A percentile compares a stretch with the other conserved stretches of the same genome.
Conservation (phyloP, 1,140 invertebrate genomes). For the Zophobas atratus region DNA sequence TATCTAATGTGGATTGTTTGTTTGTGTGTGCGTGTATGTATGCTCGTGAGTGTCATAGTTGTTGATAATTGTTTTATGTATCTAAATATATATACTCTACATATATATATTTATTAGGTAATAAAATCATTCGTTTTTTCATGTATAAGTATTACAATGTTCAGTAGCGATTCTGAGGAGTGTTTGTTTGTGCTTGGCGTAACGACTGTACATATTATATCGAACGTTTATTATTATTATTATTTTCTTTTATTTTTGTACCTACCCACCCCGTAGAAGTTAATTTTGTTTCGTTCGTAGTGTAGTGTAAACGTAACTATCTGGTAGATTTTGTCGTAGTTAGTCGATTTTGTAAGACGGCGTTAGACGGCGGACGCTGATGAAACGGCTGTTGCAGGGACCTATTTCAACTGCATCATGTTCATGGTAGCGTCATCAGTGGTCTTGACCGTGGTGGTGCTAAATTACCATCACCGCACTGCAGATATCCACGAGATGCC, state of each 20-base stretch:
- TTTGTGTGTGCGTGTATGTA: constrained; percentile 57
- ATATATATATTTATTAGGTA: constrained; percentile 17
- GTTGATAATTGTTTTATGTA: constrained; percentile 33
- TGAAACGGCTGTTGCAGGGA: constrained; percentile 77
- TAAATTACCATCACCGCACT: constrained; percentile 98
- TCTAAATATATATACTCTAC: background rate
- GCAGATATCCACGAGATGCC: constrained; percentile 98
- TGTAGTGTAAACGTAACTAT: constrained; percentile 39
- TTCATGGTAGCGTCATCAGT: constrained; percentile 99
- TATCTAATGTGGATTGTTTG: constrained; percentile 57
- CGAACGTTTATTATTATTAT: constrained; percentile 46
- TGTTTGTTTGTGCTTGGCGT: constrained; percentile 58
- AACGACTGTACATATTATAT: constrained; percentile 55
- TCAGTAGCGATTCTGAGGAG: constrained; percentile 55
- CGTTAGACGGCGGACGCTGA: constrained; percentile 34
- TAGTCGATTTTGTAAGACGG: constrained; percentile 38
- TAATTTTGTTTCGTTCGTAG: constrained; percentile 32
- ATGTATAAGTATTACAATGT: constrained; percentile 43
- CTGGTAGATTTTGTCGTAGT: constrained; percentile 48
- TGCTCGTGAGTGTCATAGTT: constrained; percentile 30
- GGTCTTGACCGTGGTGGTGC: constrained; percentile 96
- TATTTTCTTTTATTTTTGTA: background rate
- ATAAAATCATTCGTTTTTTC: constrained; percentile 21
- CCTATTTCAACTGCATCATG: constrained; percentile 99
- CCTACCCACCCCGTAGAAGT: background rate